phyloP scores from a whole-genome alignment of 2,888 invertebrate species.

The Callimorpha dominula region DNA sequence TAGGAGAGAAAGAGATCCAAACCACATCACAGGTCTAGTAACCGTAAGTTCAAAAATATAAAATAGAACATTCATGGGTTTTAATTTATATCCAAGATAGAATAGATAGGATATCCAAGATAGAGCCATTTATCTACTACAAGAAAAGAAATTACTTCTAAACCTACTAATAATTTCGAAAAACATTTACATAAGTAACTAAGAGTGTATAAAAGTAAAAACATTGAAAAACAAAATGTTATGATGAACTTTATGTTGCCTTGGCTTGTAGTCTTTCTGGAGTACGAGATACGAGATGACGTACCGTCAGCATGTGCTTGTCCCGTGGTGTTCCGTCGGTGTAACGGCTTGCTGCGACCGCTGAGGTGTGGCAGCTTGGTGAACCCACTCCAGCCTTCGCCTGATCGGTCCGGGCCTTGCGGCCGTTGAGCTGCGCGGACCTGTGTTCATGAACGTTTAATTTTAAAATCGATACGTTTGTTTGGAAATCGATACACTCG shows the following conservation, averaged over 20 bases:
- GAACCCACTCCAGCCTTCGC: slow-evolving; percentile 74
- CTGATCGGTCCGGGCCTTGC: slow-evolving; percentile 41
- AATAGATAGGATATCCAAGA: too few relatives aligned
- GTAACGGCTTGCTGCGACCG: slow-evolving; percentile 79
- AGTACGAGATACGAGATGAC: slow-evolving; percentile 21
- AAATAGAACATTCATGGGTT: not conserved
- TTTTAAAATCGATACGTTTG: not conserved
- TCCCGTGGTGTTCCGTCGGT: slow-evolving; percentile 73
- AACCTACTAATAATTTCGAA: too few relatives aligned
- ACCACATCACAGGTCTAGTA: not conserved
- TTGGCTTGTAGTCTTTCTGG: not conserved
- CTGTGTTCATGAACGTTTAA: slow-evolving; percentile 31
- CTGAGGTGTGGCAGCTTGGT: slow-evolving; percentile 86
- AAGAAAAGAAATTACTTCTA: too few relatives aligned
- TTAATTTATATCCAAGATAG: not conserved
- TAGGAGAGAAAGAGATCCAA: not conserved
- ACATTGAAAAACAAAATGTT: too few relatives aligned
- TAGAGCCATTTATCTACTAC: not conserved
- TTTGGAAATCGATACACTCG: not conserved
- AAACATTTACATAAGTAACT: too few relatives aligned
- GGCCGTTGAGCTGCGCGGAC: slow-evolving; percentile 54
- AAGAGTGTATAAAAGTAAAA: too few relatives aligned
- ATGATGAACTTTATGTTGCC: too few relatives aligned
- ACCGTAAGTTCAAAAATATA: not conserved
- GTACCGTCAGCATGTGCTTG: slow-evolving; percentile 56